Base-by-base conservation (phyloP, 2,113 vertebrate genomes). In the Stomatorhinus ivindoensis region DNA sequence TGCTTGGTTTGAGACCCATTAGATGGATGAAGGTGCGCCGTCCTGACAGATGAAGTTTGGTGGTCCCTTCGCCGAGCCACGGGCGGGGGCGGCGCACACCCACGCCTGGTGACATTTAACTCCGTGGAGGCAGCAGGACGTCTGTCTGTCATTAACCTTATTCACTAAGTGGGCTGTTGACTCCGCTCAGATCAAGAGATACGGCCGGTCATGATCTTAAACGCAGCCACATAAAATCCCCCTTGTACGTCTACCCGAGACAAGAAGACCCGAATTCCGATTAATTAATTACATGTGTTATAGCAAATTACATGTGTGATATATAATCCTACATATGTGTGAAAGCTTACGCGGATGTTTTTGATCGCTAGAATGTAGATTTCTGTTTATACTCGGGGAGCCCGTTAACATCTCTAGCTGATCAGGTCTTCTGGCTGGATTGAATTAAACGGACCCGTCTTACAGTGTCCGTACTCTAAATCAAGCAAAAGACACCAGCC, bases 101-200 rank as follows among this genome's bases (percentile, higher is more conserved):
- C 82, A 84, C 82, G 82, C 82, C 15, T 47, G 44, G 24, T 88
- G 87, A 88, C 87, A 88, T 88, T 88, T 88, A 88, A 88, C 87
- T 88, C 39, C 10, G 27, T 21, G 24, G 61, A 44, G n/a, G 61
- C 46, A 24, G 87, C 61, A 88, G 55, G 87, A 88, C 47, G 46
- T 69, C n/a, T 44, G 87, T 69, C 58, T 46, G 42, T 88, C 87
- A 44, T 42, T 65, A 58, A 84, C 82, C 42, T 21, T 47, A 84
- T 7, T 80, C 35, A 19, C 31, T 42, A 80, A 42, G 55, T 47
- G 35, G 58, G 42, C 87, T 42, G 58, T 50, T 17, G 87, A 73
- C 35, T 46, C 44, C 21, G 17, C 80, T 46, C 80, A 47, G 80
- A 83, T 83, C 42, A 83, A 47, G 35, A 76, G 73, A 80, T 42